These are phyloP conservation scores for Diarsia dahlii DNA, from an alignment of 2,888 invertebrate species.

Conservation along the genomic window DNA sequence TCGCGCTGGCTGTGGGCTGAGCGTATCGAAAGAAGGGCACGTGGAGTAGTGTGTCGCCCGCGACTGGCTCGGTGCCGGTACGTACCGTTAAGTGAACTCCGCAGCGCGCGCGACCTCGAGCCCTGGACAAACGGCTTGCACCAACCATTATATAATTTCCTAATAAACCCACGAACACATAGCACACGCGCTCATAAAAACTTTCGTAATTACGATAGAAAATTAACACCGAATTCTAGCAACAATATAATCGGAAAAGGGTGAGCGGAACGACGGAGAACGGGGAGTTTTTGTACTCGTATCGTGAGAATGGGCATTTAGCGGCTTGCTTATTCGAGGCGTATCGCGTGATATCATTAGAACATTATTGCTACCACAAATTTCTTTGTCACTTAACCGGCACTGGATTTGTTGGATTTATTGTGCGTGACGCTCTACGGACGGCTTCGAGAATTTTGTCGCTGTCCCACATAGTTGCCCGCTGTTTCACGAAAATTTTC, in stretches of 20 bases:
- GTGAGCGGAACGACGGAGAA: slow-evolving; percentile 67
- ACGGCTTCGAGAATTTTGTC: slow-evolving; percentile 72
- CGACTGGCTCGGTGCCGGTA: slow-evolving; percentile 74
- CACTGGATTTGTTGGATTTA: slow-evolving; percentile 78
- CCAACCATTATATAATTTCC: slow-evolving; percentile 69
- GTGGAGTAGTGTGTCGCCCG: slow-evolving; percentile 63
- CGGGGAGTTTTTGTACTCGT: slow-evolving; percentile 68
- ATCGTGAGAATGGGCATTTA: slow-evolving; percentile 82
- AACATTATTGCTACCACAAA: slow-evolving; percentile 83
- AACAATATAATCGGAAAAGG: slow-evolving; percentile 74
- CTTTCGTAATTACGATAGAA: slow-evolving; percentile 74
- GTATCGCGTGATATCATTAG: slow-evolving; percentile 84
- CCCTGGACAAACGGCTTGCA: slow-evolving; percentile 61
- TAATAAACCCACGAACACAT: slow-evolving; percentile 70
- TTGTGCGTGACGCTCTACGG: slow-evolving; percentile 78
- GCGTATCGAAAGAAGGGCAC: slow-evolving; percentile 68
- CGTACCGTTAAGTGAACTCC: slow-evolving; percentile 80
- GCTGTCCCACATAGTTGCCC: slow-evolving; percentile 69
- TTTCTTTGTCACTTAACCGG: slow-evolving; percentile 84
- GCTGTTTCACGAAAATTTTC: slow-evolving; percentile 67
- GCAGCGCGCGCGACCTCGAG: slow-evolving; percentile 67
- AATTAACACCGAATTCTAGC: slow-evolving; percentile 76
- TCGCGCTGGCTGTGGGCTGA: slow-evolving; percentile 39
- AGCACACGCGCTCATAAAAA: slow-evolving; percentile 73
- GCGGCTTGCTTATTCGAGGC: slow-evolving; percentile 79